These are phyloP conservation scores for Calyptommatus sinebrachiatus DNA, from an alignment of 2,113 vertebrate genomes.

Conservation along the genomic window DNA sequence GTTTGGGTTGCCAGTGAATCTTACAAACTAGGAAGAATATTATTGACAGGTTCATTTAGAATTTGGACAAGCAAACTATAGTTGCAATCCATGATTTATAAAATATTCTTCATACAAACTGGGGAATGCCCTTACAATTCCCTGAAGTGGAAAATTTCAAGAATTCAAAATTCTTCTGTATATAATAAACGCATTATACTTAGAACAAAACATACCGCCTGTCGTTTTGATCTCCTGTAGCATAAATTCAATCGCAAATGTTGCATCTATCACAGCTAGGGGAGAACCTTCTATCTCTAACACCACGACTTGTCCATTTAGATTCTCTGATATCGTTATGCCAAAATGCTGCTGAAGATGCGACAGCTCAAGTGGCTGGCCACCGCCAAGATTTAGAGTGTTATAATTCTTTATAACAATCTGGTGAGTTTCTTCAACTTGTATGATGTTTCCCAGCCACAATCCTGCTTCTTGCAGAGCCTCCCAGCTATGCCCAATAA, in stretches of 20 bases:
- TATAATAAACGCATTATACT: not conserved
- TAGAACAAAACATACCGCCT: slow-evolving; percentile 60
- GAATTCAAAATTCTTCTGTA: not conserved
- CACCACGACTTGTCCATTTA: slow-evolving; percentile 48
- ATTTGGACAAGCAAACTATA: too few relatives aligned
- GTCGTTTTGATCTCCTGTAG: slow-evolving; percentile 55
- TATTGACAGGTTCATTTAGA: too few relatives aligned
- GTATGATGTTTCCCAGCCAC: slow-evolving; percentile 64
- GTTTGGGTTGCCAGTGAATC: too few relatives aligned
- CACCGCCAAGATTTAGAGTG: slow-evolving; percentile 70
- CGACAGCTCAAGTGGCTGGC: slow-evolving; percentile 66
- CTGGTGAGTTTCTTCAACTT: rapidly evolving
- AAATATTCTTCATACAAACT: not conserved
- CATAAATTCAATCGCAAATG: slow-evolving; percentile 72
- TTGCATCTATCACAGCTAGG: slow-evolving; percentile 36
- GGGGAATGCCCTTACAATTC: not conserved
- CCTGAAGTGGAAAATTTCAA: not conserved
- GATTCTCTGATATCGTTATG: slow-evolving; percentile 61
- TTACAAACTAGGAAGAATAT: too few relatives aligned
- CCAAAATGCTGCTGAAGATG: not conserved
- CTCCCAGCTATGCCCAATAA: slow-evolving; percentile 46
- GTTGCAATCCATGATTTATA: too few relatives aligned
- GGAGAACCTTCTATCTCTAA: slow-evolving; percentile 66
- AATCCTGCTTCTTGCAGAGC: slow-evolving; percentile 62
- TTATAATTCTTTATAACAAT: slow-evolving; percentile 74